phyloP scores from a whole-genome alignment of 2,113 vertebrate species.

The Drymodes brunneopygia region DNA sequence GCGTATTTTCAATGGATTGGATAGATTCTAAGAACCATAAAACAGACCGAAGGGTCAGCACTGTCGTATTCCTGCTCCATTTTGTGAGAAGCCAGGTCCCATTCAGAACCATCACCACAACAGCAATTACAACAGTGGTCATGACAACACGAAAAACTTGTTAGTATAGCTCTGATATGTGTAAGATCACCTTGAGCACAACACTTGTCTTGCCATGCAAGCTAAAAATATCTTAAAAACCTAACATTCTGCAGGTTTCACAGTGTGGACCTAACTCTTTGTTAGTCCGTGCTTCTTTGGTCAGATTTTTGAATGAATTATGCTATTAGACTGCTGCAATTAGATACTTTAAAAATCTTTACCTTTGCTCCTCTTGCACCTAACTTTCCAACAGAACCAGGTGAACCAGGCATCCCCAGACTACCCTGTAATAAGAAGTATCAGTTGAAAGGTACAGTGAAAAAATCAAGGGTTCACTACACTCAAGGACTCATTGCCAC shows the following conservation, averaged over 20 bases:
- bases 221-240: neutral
- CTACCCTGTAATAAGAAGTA: conserved; percentile 41
- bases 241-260: neutral
- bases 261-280: neutral
- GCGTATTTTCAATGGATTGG: neutral
- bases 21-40: neutral
- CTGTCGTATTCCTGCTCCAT: neutral
- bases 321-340: neutral
- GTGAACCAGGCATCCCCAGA: conserved; percentile 37
- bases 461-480: neutral
- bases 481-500: neutral
- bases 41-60: neutral
- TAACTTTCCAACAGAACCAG: conserved; percentile 65
- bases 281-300: neutral
- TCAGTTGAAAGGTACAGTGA: neutral
- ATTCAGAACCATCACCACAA: neutral
- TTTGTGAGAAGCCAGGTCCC: neutral
- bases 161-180: neutral
- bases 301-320: neutral
- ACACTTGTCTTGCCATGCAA: neutral
- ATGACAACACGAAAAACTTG: neutral
- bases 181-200: neutral
- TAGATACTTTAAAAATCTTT: neutral
- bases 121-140: neutral
- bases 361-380: conserved; percentile 82